phyloP scores from a whole-genome alignment of 2,797 vertebrate species.

The Danio choprae region DNA sequence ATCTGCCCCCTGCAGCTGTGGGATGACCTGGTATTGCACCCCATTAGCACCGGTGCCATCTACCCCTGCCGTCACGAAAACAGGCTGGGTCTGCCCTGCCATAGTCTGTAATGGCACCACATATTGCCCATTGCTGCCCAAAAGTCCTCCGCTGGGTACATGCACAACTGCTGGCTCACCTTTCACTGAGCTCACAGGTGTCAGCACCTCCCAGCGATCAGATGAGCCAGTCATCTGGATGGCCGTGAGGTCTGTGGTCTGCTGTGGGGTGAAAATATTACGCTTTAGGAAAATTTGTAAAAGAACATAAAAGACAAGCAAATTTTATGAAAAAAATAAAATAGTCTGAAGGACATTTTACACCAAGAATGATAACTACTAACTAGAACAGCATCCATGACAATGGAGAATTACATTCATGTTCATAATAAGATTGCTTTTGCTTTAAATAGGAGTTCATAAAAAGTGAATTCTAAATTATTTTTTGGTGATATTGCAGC shows the following conservation, averaged over 20 bases:
- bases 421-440: neutral
- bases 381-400: neutral
- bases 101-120: constrained; percentile 95
- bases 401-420: neutral
- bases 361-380: neutral
- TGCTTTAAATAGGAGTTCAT: too few relatives aligned
- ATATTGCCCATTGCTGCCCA: constrained; percentile 96
- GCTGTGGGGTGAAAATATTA: constrained; percentile 60
- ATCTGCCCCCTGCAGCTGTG: constrained; percentile 95
- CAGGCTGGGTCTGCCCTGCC: constrained; percentile 89
- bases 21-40: constrained; percentile 98
- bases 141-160: constrained; percentile 90
- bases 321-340: too few relatives aligned
- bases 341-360: neutral
- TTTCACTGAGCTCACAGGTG: constrained; percentile 90
- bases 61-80: constrained; percentile 94
- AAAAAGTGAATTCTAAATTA: too few relatives aligned
- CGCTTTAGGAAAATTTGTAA: neutral
- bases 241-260: constrained; percentile 94
- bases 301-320: neutral
- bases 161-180: constrained; percentile 95
- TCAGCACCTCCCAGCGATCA: constrained; percentile 97
- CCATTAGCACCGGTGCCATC: constrained; percentile 88
- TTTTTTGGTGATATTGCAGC: too few relatives aligned
- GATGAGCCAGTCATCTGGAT: constrained; percentile 92